These are phyloP conservation scores for Drosophila austrosaltans DNA, from an alignment of 2,888 invertebrate species.

Conservation along the genomic window DNA sequence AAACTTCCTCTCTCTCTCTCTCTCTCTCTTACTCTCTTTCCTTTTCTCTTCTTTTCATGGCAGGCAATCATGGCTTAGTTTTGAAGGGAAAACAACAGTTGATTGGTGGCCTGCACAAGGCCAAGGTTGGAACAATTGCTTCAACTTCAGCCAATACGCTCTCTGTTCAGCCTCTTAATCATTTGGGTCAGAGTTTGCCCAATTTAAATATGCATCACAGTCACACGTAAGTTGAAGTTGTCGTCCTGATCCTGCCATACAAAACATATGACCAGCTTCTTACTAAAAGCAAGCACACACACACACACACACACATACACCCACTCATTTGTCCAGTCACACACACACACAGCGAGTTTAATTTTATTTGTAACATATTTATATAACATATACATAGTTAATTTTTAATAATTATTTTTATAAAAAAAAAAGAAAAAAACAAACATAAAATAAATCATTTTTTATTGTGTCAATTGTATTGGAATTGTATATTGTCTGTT, in stretches of 20 bases:
- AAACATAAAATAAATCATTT: conserved; percentile 5
- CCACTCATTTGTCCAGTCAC: conserved; percentile 25
- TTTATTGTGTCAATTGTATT: conserved; percentile 23
- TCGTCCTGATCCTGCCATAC: conserved; percentile 29
- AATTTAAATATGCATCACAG: conserved; percentile 86
- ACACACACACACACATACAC: conserved; percentile 23
- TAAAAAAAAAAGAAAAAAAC: background rate
- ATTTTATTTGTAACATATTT: conserved; percentile 26
- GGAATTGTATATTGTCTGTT: conserved; percentile 3
- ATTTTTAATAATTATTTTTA: conserved; percentile 22
- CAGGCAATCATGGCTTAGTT: conserved; percentile 62
- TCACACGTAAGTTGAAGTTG: conserved; percentile 80
- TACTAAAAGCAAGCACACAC: conserved; percentile 45
- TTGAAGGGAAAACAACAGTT: conserved; percentile 71
- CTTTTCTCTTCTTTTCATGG: background rate
- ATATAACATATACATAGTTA: conserved; percentile 9
- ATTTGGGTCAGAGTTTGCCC: conserved; percentile 91
- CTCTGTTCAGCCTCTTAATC: conserved; percentile 89
- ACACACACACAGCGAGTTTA: conserved; percentile 27
- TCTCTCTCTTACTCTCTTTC: background rate
- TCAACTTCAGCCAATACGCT: conserved; percentile 88
- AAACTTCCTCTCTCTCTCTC: background rate
- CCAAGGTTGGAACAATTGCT: conserved; percentile 66
- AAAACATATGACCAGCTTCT: conserved; percentile 35
- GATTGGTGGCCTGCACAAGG: conserved; percentile 83